These are phyloP conservation scores for Oreonectes daqikongensis DNA, from an alignment of 2,797 vertebrate genomes.

Conservation along the genomic window DNA sequence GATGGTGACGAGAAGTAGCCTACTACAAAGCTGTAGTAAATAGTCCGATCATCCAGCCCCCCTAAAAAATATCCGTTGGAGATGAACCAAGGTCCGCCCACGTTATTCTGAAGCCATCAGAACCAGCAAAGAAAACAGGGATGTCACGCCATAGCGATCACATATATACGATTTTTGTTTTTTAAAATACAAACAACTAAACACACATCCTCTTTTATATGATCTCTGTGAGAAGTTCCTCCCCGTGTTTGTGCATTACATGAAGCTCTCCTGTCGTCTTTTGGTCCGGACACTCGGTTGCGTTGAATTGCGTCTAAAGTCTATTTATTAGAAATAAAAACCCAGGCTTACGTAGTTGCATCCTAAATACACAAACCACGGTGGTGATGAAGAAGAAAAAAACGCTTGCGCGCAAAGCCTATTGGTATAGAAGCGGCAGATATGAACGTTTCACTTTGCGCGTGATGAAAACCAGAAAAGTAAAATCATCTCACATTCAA, in stretches of 20 bases:
- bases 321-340: background rate
- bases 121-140: conserved; percentile 60
- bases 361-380: background rate
- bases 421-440: background rate
- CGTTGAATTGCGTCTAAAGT: background rate
- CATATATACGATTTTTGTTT: conserved; percentile 20
- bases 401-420: background rate
- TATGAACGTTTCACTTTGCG: background rate
- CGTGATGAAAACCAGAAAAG: background rate
- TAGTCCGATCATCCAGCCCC: conserved; percentile 55
- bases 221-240: conserved; percentile 12
- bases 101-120: conserved; percentile 59
- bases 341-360: background rate
- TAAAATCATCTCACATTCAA: conserved; percentile 16
- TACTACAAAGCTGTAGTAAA: conserved; percentile 63
- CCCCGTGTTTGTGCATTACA: conserved; percentile 16
- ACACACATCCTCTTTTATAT: conserved; percentile 14
- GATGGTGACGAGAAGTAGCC: conserved; percentile 53
- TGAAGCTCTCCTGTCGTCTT: background rate
- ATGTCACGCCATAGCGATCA: conserved; percentile 61
- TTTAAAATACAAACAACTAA: background rate
- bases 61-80: conserved; percentile 54
- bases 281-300: background rate
- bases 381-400: background rate
- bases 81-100: conserved; percentile 62